Percentiles rank a stretch among this genome's conserved stretches.
These are phyloP conservation scores for Tachyglossus aculeatus DNA, from an alignment of 2,797 vertebrate species.

Conservation along the genomic window DNA sequence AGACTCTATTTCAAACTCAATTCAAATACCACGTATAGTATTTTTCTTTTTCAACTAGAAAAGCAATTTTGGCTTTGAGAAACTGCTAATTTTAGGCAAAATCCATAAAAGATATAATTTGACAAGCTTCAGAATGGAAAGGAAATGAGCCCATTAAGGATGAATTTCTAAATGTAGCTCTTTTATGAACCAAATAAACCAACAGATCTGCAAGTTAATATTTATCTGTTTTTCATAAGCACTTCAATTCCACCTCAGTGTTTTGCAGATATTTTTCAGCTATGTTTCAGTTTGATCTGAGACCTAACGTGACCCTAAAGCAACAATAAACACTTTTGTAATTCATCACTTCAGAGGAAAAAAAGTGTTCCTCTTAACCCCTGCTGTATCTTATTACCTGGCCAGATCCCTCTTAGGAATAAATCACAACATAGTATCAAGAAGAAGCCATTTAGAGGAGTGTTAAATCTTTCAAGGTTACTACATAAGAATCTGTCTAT, in stretches of 20 bases:
- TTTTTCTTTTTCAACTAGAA: conserved; percentile 30
- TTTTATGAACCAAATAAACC: not conserved
- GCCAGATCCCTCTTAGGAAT: not conserved
- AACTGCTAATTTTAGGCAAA: conserved; percentile 20
- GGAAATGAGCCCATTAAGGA: not conserved
- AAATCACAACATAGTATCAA: not conserved
- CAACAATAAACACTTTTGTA: not conserved
- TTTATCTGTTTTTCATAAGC: not conserved
- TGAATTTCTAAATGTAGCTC: not conserved
- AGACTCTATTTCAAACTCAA: conserved; percentile 39
- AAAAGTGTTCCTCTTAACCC: not conserved
- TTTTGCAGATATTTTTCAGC: not conserved
- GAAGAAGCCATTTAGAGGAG: no score
- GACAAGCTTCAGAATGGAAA: conserved; percentile 8
- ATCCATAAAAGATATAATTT: conserved; percentile 30
- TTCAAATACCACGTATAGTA: conserved; percentile 18
- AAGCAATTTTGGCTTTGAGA: conserved; percentile 8
- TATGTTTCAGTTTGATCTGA: not conserved
- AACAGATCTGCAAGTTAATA: not conserved
- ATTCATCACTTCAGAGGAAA: not conserved
- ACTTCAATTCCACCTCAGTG: not conserved
- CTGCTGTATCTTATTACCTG: not conserved
- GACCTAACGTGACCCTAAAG: not conserved
- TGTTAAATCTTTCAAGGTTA: no score
- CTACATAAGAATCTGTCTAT: no score